phyloP scores from a whole-genome alignment of 2,113 vertebrate genomes.

The Clarias gariepinus region DNA sequence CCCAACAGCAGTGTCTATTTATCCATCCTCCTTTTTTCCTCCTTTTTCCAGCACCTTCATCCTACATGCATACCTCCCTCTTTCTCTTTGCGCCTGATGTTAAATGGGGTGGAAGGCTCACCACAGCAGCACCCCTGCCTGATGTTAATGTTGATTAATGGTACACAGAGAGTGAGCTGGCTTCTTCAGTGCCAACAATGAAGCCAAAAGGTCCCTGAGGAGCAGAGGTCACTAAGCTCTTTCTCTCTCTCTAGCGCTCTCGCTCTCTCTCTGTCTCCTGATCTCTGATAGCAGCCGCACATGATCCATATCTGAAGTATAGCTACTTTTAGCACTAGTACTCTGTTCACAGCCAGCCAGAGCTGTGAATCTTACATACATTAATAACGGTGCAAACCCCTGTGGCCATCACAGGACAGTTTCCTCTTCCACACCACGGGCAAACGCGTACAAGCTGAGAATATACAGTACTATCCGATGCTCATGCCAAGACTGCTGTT shows the following conservation, averaged over 20 bases:
- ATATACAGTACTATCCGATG: not conserved
- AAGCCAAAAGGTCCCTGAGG: slow-evolving; percentile 35
- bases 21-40: slow-evolving; percentile 4
- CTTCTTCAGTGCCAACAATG: slow-evolving; percentile 21
- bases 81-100: slow-evolving; percentile 33
- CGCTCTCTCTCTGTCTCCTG: not conserved
- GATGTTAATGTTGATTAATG: slow-evolving; percentile 58
- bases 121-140: slow-evolving; percentile 11
- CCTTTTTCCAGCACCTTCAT: not conserved
- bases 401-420: not conserved
- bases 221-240: slow-evolving; percentile 31
- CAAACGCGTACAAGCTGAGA: not conserved
- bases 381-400: slow-evolving; percentile 19
- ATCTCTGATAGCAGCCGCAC: slow-evolving; percentile 35
- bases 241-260: slow-evolving; percentile 17
- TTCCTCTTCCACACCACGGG: not conserved
- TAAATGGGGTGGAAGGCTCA: slow-evolving; percentile 35
- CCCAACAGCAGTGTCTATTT: not conserved
- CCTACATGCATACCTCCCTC: not conserved
- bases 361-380: slow-evolving; percentile 27
- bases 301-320: slow-evolving; percentile 38
- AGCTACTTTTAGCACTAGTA: slow-evolving; percentile 16
- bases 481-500: not conserved
- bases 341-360: slow-evolving; percentile 1
- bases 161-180: slow-evolving; percentile 27